Evolutionary conservation across 2,888 invertebrate species (phyloP).

Genomic region (Lordiphosa andalusiaca): DNA sequence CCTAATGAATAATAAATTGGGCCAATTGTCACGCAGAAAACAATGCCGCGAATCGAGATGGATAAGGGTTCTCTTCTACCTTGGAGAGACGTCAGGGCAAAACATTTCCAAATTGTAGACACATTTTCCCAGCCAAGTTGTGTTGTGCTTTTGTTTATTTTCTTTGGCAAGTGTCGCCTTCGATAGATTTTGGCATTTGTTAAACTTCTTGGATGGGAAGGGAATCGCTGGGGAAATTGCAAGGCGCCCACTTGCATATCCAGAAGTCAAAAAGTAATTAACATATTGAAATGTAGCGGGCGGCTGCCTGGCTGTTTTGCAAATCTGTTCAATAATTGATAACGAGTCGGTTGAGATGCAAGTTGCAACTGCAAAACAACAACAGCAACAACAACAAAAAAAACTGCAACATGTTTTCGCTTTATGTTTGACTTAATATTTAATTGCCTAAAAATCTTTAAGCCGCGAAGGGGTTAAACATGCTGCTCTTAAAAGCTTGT

Average conservation of each 20-base stretch:
- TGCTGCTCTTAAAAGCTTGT: slow-evolving; percentile 51
- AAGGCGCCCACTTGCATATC: slow-evolving; percentile 33
- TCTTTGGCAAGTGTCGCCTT: slow-evolving; percentile 66
- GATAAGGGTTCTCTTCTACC: slow-evolving; percentile 39
- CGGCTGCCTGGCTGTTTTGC: slow-evolving; percentile 25
- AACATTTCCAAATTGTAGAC: slow-evolving; percentile 67
- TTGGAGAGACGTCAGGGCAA: slow-evolving; percentile 30
- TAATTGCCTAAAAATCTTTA: slow-evolving; percentile 46
- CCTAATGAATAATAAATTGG: slow-evolving; percentile 77
- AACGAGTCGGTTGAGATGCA: background rate
- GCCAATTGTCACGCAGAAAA: slow-evolving; percentile 77
- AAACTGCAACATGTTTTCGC: slow-evolving; percentile 15
- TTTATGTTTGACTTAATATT: slow-evolving; percentile 42
- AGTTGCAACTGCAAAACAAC: slow-evolving; percentile 1
- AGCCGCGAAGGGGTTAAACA: slow-evolving; percentile 21
- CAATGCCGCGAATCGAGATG: slow-evolving; percentile 50
- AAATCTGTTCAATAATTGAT: slow-evolving; percentile 40
- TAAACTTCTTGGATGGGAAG: slow-evolving; percentile 36
- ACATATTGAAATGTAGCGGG: slow-evolving; percentile 58
- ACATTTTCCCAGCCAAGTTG: slow-evolving; percentile 48
- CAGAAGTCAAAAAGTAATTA: slow-evolving; percentile 59
- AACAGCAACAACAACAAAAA: too few relatives aligned
- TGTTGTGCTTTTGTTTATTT: slow-evolving; percentile 22
- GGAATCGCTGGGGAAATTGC: slow-evolving; percentile 66
- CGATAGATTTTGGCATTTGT: slow-evolving; percentile 77